Evolutionary conservation across 2,888 invertebrate genomes (phyloP).

Genomic region (Apotomis turbidana): DNA sequence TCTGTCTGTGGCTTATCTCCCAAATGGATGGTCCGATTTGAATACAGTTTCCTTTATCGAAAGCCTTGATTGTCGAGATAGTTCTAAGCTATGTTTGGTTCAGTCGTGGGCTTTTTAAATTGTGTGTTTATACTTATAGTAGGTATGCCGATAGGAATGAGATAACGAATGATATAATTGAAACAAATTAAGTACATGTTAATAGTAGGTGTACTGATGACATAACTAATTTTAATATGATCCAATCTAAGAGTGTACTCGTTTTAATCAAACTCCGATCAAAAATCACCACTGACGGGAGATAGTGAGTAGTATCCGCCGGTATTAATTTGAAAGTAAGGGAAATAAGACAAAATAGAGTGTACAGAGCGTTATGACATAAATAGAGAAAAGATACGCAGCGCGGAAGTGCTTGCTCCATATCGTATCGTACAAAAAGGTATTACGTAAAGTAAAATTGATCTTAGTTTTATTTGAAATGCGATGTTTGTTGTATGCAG

Average conservation of each 20-base stretch:
- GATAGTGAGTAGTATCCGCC: background rate
- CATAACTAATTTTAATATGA: constrained; percentile 9
- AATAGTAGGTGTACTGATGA: background rate
- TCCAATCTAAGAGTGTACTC: constrained; percentile 12
- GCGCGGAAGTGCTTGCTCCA: constrained; percentile 34
- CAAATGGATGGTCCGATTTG: no score
- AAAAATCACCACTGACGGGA: constrained; percentile 11
- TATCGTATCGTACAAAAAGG: constrained; percentile 28
- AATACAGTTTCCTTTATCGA: no score
- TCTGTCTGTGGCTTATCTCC: no score
- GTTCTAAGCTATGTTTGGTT: no score
- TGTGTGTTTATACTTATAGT: no score
- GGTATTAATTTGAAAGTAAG: constrained; percentile 19
- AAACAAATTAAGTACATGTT: background rate
- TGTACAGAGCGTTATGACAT: constrained; percentile 28
- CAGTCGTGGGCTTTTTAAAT: no score
- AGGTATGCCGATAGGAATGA: background rate
- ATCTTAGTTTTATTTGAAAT: constrained; percentile 30
- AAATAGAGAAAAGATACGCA: constrained; percentile 31
- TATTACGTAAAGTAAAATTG: constrained; percentile 33
- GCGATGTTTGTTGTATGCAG: constrained; percentile 24
- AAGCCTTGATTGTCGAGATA: no score
- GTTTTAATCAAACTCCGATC: constrained; percentile 16
- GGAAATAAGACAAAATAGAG: constrained; percentile 32
- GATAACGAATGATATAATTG: background rate